These are phyloP conservation scores for Gymnogyps californianus DNA, from an alignment of 2,113 vertebrate genomes.

Conservation along the genomic window DNA sequence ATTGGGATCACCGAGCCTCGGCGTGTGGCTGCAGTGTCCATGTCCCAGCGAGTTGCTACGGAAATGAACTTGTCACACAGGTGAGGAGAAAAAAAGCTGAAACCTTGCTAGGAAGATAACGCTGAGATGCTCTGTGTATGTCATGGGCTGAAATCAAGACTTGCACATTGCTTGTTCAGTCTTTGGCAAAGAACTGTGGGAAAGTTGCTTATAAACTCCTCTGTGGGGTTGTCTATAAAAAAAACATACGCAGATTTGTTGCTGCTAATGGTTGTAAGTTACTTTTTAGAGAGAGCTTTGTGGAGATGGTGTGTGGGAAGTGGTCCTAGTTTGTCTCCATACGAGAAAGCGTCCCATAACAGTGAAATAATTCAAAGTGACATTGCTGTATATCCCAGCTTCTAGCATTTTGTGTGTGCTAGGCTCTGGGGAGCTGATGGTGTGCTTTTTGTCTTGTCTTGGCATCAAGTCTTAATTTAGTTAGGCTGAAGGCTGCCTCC, in stretches of 20 bases:
- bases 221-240: background rate
- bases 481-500: background rate
- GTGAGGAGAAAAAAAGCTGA: constrained; percentile 60
- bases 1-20: constrained; percentile 94
- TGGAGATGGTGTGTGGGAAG: background rate
- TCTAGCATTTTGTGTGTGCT: background rate
- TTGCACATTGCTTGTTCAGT: background rate
- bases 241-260: background rate
- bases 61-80: constrained; percentile 92
- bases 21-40: constrained; percentile 91
- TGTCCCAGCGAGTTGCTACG: constrained; percentile 91
- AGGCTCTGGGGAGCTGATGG: background rate
- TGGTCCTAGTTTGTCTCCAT: background rate
- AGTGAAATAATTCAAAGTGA: background rate
- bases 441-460: background rate
- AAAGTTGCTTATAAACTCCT: background rate
- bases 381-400: background rate
- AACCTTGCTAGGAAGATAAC: background rate
- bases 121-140: background rate
- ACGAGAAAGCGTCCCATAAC: background rate
- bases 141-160: background rate
- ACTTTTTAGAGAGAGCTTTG: background rate
- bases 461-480: background rate
- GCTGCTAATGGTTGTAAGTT: background rate
- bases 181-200: background rate